Base-by-base conservation (phyloP, 1,140 invertebrate species). In the Neoseiulus cucumeris region DNA sequence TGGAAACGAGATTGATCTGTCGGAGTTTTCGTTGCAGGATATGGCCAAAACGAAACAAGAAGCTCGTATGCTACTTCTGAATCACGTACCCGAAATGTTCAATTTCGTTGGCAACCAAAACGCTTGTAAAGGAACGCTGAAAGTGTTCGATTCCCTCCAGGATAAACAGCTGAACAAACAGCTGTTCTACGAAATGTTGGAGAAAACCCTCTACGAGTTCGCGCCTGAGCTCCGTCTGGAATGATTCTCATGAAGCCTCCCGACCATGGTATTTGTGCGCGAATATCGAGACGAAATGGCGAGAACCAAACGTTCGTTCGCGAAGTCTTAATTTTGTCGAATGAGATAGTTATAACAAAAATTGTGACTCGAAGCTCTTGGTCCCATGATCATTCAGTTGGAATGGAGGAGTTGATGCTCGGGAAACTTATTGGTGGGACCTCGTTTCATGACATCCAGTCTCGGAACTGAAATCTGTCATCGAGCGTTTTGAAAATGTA, bases 121-220 rank as follows among this genome's bases (percentile, higher is more conserved):
- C 70, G 85, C 87, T 30, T 83, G 84, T 68, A 81, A 83, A 68
- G 89, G 89, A 33, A 83, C 86, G 0, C 83, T 83, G 45, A 91
- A 91, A 77, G 82, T 91, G 51, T 92, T 92, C 77, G 85, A 89
- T 72, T 84, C 85, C 39, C 74, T 93, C 64, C 89, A 93, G 75
- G 84, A 91, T 76, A 82, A 83, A 67, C 82, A 82, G 71, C 82
- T 91, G 67, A 93, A 94, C 73, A 92, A 91, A 75, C 89, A 91
- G 70, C 76, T 94, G 33, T 85, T 91, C 77, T 92, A 92, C 79
- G 89, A 90, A 76, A 85, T 87, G 68, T 14, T 45, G 65, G 22
- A 33, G 66, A 55, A 65, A 9, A 20, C 22, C 33, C 51, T 59
- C 22, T 59, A 59, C 33, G 51, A 59, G 22, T 59, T 59, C 51